Base-by-base conservation (phyloP, 2,888 invertebrate species). In the Azorinus chamasolen region DNA sequence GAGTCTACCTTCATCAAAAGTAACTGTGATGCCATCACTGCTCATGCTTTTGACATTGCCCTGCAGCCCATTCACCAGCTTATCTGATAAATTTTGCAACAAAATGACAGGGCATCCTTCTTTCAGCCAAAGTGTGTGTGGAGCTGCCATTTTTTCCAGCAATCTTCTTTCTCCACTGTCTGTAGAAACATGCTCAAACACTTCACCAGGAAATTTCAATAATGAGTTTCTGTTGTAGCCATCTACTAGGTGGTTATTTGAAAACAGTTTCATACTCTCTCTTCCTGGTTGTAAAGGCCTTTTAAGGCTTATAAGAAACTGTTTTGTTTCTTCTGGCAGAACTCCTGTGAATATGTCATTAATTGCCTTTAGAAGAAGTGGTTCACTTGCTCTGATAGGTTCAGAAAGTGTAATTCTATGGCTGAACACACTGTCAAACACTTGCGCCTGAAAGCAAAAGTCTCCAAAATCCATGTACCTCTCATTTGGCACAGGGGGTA, bases 391-490 rank as follows among this genome's bases (percentile, higher is more conserved):
- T 51, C 75, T 69, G 10, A 64, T 12, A 22, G 32, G 45, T 46
- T 76, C 50, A 8, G 12, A 25, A 20, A 74, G 48, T 22, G 54
- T 27, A 22, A 64, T 48, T 70, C 22, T 39, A 25, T 76, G 68
- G 2, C 64, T 43, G 46, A 73, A 61, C n/a, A 73, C 43, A 16
- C n/a, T 37, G 0, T 55, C 12, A 58, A 76, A 72, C 16, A 43
- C 8, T 20, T 41, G 6, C 16, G 50, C 45, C 43, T 68, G 50
- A 63, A 80, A 80, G 25, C 69, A 72, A 50, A 54, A 75, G 8
- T 64, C 22, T 14, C 66, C 66, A 58, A 27, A 16, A 51, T 66
- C 66, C 24, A 25, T 41, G 45, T 58, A 66, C 8, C 25, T 27
- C 8, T 16, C 12, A 48, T 66, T 66, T 22, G 66, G 54, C 12